A percentile compares a stretch with the other conserved stretches of the same genome.
Conservation (phyloP, 2,113 vertebrate species). For the Phyllostomus hastatus region DNA sequence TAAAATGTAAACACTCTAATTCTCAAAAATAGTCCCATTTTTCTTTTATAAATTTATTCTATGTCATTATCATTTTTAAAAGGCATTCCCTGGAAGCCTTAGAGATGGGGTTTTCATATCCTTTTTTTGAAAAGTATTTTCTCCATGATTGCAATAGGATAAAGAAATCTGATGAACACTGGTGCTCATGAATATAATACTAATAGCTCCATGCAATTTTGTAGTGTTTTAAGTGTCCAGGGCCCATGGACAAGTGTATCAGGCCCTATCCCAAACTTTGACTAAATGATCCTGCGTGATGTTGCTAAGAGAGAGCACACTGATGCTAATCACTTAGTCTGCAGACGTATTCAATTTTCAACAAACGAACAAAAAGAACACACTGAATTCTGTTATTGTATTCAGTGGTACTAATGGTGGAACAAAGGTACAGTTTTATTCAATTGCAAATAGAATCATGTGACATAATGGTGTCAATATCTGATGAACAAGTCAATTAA, state of each 20-base stretch:
- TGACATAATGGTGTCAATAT: not conserved
- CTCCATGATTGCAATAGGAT: not conserved
- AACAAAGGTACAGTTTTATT: not conserved
- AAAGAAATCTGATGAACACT: not conserved
- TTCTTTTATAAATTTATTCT: not conserved
- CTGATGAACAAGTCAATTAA: not conserved
- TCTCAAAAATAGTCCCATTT: not conserved
- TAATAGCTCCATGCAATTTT: not conserved
- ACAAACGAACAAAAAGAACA: not conserved
- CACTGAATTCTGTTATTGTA: not conserved
- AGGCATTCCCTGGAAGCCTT: not conserved
- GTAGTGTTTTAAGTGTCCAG: not conserved
- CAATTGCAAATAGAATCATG: not conserved
- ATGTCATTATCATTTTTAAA: not conserved
- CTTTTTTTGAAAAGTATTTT: not conserved
- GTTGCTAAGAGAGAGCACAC: not conserved
- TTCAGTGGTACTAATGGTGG: not conserved
- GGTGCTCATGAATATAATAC: not conserved
- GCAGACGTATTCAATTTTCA: constrained; percentile 16
- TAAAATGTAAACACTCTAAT: not conserved
- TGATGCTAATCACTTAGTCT: not conserved
- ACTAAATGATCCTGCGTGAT: not conserved
- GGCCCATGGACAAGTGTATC: not conserved
- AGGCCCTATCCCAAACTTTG: not conserved
- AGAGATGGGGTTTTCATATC: not conserved